Evolutionary conservation across 2,113 vertebrate species (phyloP), one percentile per base, ranked within the genome.

Genomic region (Corydoras sp.): DNA sequence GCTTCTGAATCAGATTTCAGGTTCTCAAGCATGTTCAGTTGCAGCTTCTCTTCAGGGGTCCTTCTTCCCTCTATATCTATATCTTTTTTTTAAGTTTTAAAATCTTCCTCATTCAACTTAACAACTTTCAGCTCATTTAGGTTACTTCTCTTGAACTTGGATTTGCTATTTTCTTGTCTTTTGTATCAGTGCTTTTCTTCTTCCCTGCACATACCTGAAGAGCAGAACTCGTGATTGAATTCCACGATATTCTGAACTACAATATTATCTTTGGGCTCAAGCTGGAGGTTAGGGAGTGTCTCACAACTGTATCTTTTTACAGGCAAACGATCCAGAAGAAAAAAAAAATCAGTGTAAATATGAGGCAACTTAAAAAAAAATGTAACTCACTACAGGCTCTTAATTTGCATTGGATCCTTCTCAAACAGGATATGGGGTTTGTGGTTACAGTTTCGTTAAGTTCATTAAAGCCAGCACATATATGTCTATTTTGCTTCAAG

Each of bases 191-290:
- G 10, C 15, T 10, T 51, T 65, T 18, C 13, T 5, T 32, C 59
- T 13, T 11, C 6, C 2, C 7, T 58, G 65, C 31, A 8, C 56
- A 43, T 68, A 75, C 53, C 62, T 71, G 61, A 72, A 74, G 58
- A 53, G 58, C 80, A 77, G 59, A 72, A 74, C 74, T 69, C 67
- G 86, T 89, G 65, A 58, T 77, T 77, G 64, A 83, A 76, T 75
- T 82, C 76, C 76, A 76, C 62, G 67, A 68, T 77, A 74, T 12
- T 30, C n/a, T 14, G 9, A 68, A 53, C 51, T 14, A 73, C 69
- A 75, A 75, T 53, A 64, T 56, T 82, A 76, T 76, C 65, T 35
- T 30, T 77, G 12, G 6, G n/a, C 31, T 71, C 74, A 31, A 54
- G 62, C 66, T 82, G 74, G 75, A 75, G 77, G 75, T 68, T 74